Base-by-base conservation (phyloP, 2,113 vertebrate species). In the Agapornis roseicollis region DNA sequence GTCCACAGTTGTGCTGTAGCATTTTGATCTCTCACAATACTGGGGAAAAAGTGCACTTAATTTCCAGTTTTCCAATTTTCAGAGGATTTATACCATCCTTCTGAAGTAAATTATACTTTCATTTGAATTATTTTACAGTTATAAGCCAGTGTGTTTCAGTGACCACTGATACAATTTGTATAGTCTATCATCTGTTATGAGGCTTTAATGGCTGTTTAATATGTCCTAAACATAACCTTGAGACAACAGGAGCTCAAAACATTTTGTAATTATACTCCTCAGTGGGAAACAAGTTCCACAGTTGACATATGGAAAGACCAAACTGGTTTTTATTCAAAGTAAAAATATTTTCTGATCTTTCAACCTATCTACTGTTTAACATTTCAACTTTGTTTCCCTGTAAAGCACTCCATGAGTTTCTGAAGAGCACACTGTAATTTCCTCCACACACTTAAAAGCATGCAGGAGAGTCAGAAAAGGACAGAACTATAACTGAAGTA, bases 161-260 rank as follows among this genome's bases (percentile, higher is more conserved):
- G 56, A 80, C 65, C 79, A 35, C 89, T 71, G 64, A 64, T 87
- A 9, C 46, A 74, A 66, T 91, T 24, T 80, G 9, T 37, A 31
- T 28, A 78, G 47, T 41, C 69, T 70, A 37, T 49, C 80, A 23
- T 74, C 95, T 44, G 33, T 78, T 94, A 73, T 47, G 50, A 93
- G 78, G 69, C 78, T n/a, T 64, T 74, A 49, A 80, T 77, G 29
- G 14, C 64, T 92, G 50, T 47, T 94, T 73, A 89, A 39, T 66
- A 33, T n/a, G 52, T 91, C 88, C 89, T 88, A 49, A 97, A 88
- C 47, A 55, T 71, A 96, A 96, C 82, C 80, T 94, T 94, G 94
- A 96, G 78, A 92, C 24, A 96, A 93, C 4, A 0, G 89, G 80
- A 96, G 63, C 82, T 79, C 91, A 88, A 83, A 95, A 41, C 42